phyloP scores from a whole-genome alignment of 2,888 invertebrate genomes.

The Cloeon dipterum region DNA sequence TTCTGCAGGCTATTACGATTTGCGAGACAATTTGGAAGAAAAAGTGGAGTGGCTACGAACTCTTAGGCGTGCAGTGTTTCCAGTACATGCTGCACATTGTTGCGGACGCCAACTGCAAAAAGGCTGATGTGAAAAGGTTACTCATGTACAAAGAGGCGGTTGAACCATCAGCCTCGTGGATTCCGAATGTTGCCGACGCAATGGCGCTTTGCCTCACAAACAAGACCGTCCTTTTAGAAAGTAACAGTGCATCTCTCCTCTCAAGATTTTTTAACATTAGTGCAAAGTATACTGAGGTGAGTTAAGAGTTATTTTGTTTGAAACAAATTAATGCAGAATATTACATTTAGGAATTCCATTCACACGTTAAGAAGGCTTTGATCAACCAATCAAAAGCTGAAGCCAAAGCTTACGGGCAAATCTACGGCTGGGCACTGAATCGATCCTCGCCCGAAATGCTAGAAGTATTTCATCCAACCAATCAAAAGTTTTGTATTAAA shows the following conservation, averaged over 20 bases:
- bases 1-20: neutral
- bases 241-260: neutral
- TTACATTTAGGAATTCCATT: too few relatives aligned
- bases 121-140: neutral
- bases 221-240: neutral
- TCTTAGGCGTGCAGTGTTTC: neutral
- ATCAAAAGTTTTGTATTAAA: too few relatives aligned
- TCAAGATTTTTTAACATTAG: neutral
- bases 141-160: neutral
- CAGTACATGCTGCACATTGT: neutral
- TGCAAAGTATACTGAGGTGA: neutral
- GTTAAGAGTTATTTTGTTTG: neutral
- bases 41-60: neutral
- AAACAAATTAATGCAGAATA: too few relatives aligned
- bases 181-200: neutral
- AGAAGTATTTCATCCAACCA: too few relatives aligned
- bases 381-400: too few relatives aligned
- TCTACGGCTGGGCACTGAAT: too few relatives aligned
- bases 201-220: neutral
- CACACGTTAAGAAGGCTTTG: too few relatives aligned
- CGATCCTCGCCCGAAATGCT: too few relatives aligned
- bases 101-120: neutral
- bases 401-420: too few relatives aligned
- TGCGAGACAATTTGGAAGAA: neutral
- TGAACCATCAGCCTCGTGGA: neutral